Base-by-base conservation (phyloP, 2,888 invertebrate species). In the Anaspis maculata region DNA sequence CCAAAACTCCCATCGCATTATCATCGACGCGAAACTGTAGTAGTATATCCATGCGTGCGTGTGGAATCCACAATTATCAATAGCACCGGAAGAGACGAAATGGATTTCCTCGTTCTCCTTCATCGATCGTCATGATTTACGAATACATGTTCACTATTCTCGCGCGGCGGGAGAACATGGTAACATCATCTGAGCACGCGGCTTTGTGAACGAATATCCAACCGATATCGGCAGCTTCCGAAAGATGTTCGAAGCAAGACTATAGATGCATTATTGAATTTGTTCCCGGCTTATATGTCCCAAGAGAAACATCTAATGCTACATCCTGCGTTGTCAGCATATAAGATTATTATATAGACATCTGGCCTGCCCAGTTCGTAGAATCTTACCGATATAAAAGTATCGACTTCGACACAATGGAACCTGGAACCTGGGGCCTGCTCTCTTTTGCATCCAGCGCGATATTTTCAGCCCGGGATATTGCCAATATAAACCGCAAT, bases 311-410 rank as follows among this genome's bases (percentile, higher is more conserved):
- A 63, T 65, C 55, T 51, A 52, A 51, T 51, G 60, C 60, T 59
- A 62, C 57, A 59, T 62, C 55, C 61, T 60, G 62, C 64, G 61
- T 66, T 65, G 66, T 66, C 66, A 66, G 66, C 66, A 64, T 63
- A 66, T 66, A 66, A 65, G 65, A 66, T 65, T 66, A 66, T 66
- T 66, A 66, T 66, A 66, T 65, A 65, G 64, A 64, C 65, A 66
- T 66, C 65, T 65, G 65, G 63, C 58, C 57, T 59, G 55, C 56
- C 59, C 58, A 59, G 55, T 59, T n/a, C n/a, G 50, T 54, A 49
- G 59, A 62, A 62, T 63, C 61, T 64, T 62, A 57, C 55, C 54
- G 56, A 61, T 60, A 63, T 63, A 61, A 61, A 61, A 57, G 51
- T 56, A 59, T 57, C 56, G 54, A 54, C 52, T 52, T 46, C 44